Conservation (phyloP, 1,140 invertebrate species). For the Dysdera silvatica region DNA sequence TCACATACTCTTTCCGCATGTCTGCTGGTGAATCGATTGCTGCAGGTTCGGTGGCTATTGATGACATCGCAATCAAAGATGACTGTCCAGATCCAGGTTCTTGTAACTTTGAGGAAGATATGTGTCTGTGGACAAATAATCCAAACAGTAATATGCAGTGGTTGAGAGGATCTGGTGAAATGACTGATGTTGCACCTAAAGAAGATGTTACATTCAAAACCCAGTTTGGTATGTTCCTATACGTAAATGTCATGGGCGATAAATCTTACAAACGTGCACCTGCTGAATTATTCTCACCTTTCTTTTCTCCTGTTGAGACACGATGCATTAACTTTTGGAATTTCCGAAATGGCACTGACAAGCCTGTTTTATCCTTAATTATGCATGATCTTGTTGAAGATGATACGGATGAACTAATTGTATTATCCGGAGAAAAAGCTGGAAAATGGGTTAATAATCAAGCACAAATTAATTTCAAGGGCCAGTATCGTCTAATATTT, state of each 20-base stretch:
- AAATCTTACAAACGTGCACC: background rate
- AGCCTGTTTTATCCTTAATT: no score
- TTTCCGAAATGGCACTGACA: constrained; percentile 19
- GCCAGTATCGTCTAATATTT: no score
- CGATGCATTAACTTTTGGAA: constrained; percentile 28
- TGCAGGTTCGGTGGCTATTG: constrained; percentile 24
- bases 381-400: no score
- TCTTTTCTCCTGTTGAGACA: background rate
- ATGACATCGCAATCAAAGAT: constrained; percentile 33
- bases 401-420: no score
- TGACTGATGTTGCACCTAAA: constrained; percentile 10
- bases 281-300: constrained; percentile 26
- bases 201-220: constrained; percentile 22
- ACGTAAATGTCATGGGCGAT: constrained; percentile 1
- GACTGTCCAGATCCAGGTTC: constrained; percentile 31
- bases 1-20: constrained; percentile 24
- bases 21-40: background rate
- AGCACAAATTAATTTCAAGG: no score
- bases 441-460: no score
- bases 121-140: constrained; percentile 39
- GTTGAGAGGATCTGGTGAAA: constrained; percentile 19
- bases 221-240: constrained; percentile 28
- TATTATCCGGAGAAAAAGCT: no score
- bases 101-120: constrained; percentile 41
- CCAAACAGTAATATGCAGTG: constrained; percentile 11